Conservation (phyloP, 2,113 vertebrate genomes). For the Aleadryas rufinucha region DNA sequence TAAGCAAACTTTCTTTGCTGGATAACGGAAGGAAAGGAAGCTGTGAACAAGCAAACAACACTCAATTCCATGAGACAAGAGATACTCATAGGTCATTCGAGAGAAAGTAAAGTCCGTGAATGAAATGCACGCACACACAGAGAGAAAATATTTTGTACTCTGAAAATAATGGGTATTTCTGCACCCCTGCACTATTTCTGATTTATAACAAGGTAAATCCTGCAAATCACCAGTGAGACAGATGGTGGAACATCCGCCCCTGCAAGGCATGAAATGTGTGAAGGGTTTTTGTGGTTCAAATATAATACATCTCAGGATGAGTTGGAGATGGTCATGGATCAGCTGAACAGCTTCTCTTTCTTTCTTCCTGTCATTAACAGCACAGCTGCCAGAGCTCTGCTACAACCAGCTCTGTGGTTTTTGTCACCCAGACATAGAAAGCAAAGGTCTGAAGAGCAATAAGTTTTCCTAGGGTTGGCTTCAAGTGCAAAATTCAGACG, state of each 20-base stretch:
- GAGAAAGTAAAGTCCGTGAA: constrained; percentile 29
- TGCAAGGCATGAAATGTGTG: neutral
- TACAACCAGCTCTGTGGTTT: neutral
- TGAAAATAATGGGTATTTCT: neutral
- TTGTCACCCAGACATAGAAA: neutral
- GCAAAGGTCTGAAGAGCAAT: neutral
- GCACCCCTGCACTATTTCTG: neutral
- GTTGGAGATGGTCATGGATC: neutral
- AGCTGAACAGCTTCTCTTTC: neutral
- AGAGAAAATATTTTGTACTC: neutral
- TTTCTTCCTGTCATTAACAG: neutral
- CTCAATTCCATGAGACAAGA: constrained; percentile 51
- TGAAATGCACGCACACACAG: neutral
- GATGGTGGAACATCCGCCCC: neutral
- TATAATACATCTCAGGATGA: neutral
- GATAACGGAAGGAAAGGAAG: constrained; percentile 70
- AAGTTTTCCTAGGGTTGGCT: neutral
- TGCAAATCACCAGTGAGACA: neutral
- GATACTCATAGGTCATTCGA: constrained; percentile 9
- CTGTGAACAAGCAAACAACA: constrained; percentile 69
- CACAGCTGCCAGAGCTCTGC: neutral
- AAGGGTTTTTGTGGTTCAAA: neutral
- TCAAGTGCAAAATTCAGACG: neutral
- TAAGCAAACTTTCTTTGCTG: constrained; percentile 56
- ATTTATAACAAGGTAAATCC: neutral